Percentiles rank a stretch among this genome's conserved stretches.
phyloP scores from a whole-genome alignment of 2,888 invertebrate species.

The Antitype chi region DNA sequence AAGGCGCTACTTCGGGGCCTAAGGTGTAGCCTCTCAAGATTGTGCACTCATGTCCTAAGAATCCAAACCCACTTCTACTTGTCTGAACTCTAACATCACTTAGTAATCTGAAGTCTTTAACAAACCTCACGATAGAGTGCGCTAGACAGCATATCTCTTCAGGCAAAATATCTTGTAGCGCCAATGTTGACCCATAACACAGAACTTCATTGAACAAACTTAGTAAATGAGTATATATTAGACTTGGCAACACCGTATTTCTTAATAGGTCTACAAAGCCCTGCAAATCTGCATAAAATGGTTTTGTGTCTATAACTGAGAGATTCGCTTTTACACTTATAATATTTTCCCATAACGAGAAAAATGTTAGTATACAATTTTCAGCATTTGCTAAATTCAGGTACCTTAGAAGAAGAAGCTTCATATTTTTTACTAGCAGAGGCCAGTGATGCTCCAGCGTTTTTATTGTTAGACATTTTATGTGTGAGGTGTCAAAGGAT shows the following conservation, averaged over 20 bases:
- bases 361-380: conserved; percentile 94
- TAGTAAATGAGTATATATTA: conserved; percentile 96
- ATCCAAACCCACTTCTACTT: conserved; percentile 86
- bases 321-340: conserved; percentile 97
- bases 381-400: conserved; percentile 91
- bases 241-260: conserved; percentile 93
- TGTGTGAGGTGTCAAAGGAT: conserved; percentile 95
- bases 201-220: conserved; percentile 97
- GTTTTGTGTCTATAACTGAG: conserved; percentile 96
- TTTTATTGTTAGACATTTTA: conserved; percentile 96
- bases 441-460: conserved; percentile 96
- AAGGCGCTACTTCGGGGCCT: conserved; percentile 79
- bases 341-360: conserved; percentile 96
- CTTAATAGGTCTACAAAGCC: conserved; percentile 94
- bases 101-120: conserved; percentile 95
- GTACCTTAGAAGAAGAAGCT: conserved; percentile 90
- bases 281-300: conserved; percentile 96
- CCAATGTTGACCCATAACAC: conserved; percentile 97
- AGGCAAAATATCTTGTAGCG: conserved; percentile 96
- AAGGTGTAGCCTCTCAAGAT: conserved; percentile 82
- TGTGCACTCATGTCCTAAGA: conserved; percentile 85
- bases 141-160: conserved; percentile 97
- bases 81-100: conserved; percentile 89
- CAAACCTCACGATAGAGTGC: conserved; percentile 95
- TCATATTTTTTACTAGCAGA: conserved; percentile 93